Conservation (phyloP, 2,888 invertebrate genomes). For the Conistra vaccinii region DNA sequence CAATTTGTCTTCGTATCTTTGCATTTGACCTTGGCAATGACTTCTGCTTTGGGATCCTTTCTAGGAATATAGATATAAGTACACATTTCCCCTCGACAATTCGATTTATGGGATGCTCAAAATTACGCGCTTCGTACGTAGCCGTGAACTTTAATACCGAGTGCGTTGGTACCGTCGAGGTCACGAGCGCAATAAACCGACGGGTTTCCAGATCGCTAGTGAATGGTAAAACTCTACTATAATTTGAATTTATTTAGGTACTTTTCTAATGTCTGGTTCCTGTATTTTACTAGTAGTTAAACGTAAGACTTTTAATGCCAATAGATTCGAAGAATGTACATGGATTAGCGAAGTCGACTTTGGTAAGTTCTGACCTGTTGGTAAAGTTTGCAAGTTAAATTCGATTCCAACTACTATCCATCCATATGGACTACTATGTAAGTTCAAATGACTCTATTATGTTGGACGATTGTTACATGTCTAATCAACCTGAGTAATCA, state of each 20-base stretch:
- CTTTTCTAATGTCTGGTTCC: constrained; percentile 23
- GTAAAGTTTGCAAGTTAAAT: background rate
- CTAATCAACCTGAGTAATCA: background rate
- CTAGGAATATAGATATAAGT: background rate
- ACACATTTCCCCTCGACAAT: constrained; percentile 4
- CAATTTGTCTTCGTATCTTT: constrained; percentile 12
- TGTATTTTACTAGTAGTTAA: background rate
- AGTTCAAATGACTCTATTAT: background rate
- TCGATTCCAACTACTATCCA: background rate
- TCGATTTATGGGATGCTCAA: constrained; percentile 54
- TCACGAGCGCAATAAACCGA: constrained; percentile 62
- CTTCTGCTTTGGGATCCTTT: background rate
- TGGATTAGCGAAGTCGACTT: background rate
- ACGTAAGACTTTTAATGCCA: background rate
- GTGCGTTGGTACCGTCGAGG: constrained; percentile 64
- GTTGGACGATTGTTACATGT: background rate
- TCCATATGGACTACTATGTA: background rate
- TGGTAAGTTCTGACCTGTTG: background rate
- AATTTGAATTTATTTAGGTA: constrained; percentile 14
- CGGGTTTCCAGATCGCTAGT: constrained; percentile 48
- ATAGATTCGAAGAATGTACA: background rate
- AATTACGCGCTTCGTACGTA: constrained; percentile 48
- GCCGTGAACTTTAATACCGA: constrained; percentile 62
- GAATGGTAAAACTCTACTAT: constrained; percentile 39
- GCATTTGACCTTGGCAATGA: constrained; percentile 42